Conservation (phyloP, 1,140 invertebrate genomes). For the Pseudomyrmex gracilis region DNA sequence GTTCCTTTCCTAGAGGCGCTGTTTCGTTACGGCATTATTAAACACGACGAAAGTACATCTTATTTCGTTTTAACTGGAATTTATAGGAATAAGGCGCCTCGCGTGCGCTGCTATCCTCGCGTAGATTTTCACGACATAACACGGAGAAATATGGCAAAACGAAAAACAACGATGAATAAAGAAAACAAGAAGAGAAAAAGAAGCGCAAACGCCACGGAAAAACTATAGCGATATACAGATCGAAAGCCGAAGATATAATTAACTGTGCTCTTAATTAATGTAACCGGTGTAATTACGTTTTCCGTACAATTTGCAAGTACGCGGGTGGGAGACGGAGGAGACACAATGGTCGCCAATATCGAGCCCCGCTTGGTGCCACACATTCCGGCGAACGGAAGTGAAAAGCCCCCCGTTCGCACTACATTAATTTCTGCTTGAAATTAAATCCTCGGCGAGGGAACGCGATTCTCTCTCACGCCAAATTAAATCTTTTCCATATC, state of each 20-base stretch:
- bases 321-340: slow-evolving; percentile 1
- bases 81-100: slow-evolving; percentile 31
- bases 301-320: slow-evolving; percentile 45
- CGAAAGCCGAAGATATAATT: slow-evolving; percentile 58
- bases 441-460: slow-evolving; percentile 35
- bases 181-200: neutral
- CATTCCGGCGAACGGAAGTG: slow-evolving; percentile 39
- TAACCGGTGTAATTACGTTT: slow-evolving; percentile 62
- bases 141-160: slow-evolving; percentile 53
- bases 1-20: neutral
- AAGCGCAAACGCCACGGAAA: slow-evolving; percentile 4
- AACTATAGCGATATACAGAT: slow-evolving; percentile 25
- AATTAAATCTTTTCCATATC: slow-evolving; percentile 57
- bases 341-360: slow-evolving; percentile 49
- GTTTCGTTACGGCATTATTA: slow-evolving; percentile 32
- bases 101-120: slow-evolving; percentile 24
- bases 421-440: slow-evolving; percentile 58
- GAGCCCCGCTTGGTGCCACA: slow-evolving; percentile 30
- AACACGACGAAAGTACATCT: slow-evolving; percentile 38
- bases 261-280: slow-evolving; percentile 69
- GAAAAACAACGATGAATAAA: slow-evolving; percentile 37
- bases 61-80: slow-evolving; percentile 44
- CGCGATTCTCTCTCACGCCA: slow-evolving; percentile 43
- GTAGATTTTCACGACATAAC: slow-evolving; percentile 36
- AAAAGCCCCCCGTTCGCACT: slow-evolving; percentile 32